These are phyloP conservation scores for Halcyon senegalensis DNA, from an alignment of 2,113 vertebrate species.

Conservation along the genomic window DNA sequence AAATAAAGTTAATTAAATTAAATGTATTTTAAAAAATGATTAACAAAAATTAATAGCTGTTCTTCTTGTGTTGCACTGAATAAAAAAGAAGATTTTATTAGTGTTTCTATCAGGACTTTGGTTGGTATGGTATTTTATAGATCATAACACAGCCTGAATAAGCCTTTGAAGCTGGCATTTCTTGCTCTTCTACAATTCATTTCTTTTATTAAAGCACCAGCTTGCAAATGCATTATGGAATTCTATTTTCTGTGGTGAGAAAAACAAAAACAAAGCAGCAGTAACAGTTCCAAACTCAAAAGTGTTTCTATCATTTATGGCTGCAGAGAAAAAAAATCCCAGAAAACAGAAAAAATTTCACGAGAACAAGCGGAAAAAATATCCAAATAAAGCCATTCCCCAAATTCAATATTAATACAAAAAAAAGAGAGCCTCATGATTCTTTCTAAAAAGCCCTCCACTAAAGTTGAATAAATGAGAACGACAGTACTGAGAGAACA, in stretches of 20 bases:
- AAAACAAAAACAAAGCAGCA: neutral
- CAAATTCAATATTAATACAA: neutral
- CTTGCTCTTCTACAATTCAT: neutral
- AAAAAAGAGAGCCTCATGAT: neutral
- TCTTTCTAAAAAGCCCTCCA: neutral
- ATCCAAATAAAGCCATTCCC: neutral
- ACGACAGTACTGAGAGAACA: neutral
- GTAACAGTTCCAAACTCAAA: neutral
- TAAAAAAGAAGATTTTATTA: neutral
- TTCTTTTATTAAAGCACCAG: conserved; percentile 14
- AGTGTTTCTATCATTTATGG: neutral
- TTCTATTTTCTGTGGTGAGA: neutral
- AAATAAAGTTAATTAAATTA: neutral
- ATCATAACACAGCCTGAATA: neutral
- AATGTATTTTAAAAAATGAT: neutral
- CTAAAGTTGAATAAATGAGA: neutral
- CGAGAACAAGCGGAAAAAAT: neutral
- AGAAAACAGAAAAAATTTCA: neutral
- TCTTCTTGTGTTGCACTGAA: neutral
- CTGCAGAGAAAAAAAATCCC: neutral
- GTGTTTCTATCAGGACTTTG: neutral
- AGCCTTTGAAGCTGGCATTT: neutral
- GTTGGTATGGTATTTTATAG: neutral
- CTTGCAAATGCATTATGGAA: neutral
- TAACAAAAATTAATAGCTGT: neutral